These are phyloP conservation scores for Dreissena polymorpha DNA, from an alignment of 1,140 invertebrate genomes.

Conservation along the genomic window DNA sequence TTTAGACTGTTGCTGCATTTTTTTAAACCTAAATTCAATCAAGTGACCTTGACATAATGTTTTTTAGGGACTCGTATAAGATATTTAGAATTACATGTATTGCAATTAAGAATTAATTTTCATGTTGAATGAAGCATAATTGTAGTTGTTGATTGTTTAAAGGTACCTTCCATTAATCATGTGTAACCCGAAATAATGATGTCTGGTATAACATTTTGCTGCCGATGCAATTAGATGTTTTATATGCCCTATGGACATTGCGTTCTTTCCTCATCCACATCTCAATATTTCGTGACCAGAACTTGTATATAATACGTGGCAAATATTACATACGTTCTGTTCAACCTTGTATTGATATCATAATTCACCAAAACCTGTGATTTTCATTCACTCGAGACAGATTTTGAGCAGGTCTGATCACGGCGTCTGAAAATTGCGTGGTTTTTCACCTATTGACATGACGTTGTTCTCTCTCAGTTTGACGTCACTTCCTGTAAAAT, in stretches of 20 bases:
- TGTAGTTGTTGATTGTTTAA: no score
- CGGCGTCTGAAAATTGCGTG: conserved; percentile 11
- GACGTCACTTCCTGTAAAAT: conserved; percentile 32
- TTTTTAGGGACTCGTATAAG: background rate
- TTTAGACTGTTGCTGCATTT: background rate
- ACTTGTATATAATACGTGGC: conserved; percentile 28
- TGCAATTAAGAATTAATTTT: no score
- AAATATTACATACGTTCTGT: conserved; percentile 32
- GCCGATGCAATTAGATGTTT: no score
- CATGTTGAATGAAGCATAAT: no score
- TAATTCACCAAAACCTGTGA: conserved; percentile 41
- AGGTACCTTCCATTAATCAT: background rate
- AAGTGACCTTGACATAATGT: background rate
- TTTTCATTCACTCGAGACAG: conserved; percentile 8
- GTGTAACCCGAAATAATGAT: background rate
- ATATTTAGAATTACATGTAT: background rate
- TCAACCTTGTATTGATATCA: conserved; percentile 32
- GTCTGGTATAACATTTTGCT: background rate
- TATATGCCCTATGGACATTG: background rate
- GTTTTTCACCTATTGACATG: conserved; percentile 25
- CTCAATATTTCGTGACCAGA: background rate
- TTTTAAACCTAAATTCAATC: background rate
- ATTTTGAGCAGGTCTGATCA: conserved; percentile 50
- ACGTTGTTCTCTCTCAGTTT: conserved; percentile 26
- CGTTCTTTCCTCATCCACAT: background rate